Evolutionary conservation across 2,888 invertebrate species (phyloP).

Genomic region (Melanotus villosus): DNA sequence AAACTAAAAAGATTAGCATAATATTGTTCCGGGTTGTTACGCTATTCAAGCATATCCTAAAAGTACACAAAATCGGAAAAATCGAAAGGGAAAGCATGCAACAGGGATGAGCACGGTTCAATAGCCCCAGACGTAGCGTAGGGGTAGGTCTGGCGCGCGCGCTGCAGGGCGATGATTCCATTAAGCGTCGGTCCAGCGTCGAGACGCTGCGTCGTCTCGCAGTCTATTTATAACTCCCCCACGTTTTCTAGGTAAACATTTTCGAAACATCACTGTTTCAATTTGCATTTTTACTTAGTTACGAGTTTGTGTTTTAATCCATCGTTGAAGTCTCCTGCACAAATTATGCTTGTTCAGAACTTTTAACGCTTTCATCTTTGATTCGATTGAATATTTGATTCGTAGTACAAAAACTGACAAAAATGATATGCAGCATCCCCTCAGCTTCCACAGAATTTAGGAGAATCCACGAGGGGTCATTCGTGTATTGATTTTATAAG

Average conservation of each 20-base stretch:
- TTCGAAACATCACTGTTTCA: slow-evolving; percentile 15
- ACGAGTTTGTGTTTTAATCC: slow-evolving; percentile 50
- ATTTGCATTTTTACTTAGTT: slow-evolving; percentile 33
- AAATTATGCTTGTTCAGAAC: slow-evolving; percentile 5
- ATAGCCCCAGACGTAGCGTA: slow-evolving; percentile 55
- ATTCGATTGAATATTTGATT: too few relatives aligned
- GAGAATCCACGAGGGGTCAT: not conserved
- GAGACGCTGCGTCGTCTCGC: slow-evolving; percentile 53
- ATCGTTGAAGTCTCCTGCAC: slow-evolving; percentile 51
- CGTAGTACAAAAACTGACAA: not conserved
- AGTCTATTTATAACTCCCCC: slow-evolving; percentile 39
- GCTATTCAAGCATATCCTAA: not conserved
- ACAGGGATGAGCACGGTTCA: slow-evolving; percentile 51
- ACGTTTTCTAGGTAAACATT: slow-evolving; percentile 21
- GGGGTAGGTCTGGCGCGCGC: slow-evolving; percentile 62
- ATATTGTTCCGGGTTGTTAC: too few relatives aligned
- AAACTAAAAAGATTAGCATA: too few relatives aligned
- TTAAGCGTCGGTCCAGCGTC: slow-evolving; percentile 56
- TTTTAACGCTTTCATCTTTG: too few relatives aligned
- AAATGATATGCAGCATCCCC: not conserved
- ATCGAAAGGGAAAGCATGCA: slow-evolving; percentile 46
- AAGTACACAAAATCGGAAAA: slow-evolving; percentile 27
- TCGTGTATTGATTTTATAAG: slow-evolving; percentile 24
- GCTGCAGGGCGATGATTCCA: slow-evolving; percentile 52
- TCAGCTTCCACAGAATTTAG: not conserved